phyloP scores from a whole-genome alignment of 2,113 vertebrate genomes.

The Rhadina sibilatrix region DNA sequence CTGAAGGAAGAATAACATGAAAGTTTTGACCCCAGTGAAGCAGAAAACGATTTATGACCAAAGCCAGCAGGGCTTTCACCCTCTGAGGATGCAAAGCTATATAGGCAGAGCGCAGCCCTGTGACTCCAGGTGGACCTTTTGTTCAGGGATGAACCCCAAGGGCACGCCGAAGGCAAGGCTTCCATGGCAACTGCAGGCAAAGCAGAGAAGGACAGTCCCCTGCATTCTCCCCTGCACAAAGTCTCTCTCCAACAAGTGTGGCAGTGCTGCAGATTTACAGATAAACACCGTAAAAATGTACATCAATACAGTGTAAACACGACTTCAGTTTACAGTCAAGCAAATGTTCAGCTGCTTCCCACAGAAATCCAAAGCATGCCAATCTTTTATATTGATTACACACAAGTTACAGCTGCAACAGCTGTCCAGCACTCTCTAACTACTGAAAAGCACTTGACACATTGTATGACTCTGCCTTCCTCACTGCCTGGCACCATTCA shows the following conservation, averaged over 20 bases:
- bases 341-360: neutral
- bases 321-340: neutral
- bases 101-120: neutral
- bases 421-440: neutral
- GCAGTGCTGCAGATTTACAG: neutral
- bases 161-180: neutral
- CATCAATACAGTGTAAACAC: rapidly evolving
- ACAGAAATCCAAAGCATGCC: neutral
- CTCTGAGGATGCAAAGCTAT: neutral
- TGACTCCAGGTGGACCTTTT: neutral
- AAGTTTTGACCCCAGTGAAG: neutral
- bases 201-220: neutral
- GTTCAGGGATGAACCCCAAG: neutral
- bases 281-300: neutral
- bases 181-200: neutral
- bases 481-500: neutral
- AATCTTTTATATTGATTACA: neutral
- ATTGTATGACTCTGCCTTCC: neutral
- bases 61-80: neutral
- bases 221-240: neutral
- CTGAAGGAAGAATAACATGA: neutral
- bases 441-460: rapidly evolving
- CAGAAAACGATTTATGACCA: neutral
- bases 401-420: neutral
- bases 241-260: neutral